phyloP scores from a whole-genome alignment of 1,140 invertebrate genomes.

The Drosophila pruinosa region DNA sequence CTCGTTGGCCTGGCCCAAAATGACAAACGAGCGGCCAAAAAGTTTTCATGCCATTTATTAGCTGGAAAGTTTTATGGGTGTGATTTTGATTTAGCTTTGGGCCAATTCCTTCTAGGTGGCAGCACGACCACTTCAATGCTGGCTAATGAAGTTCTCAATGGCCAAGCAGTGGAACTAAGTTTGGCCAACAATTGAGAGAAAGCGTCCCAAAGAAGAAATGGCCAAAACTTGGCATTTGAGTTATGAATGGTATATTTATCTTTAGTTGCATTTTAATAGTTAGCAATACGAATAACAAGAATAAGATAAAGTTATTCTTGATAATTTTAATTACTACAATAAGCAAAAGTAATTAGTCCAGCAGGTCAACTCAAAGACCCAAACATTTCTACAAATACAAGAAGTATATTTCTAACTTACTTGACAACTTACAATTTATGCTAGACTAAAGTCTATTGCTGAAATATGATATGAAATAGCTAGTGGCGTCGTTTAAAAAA shows the following conservation, averaged over 20 bases:
- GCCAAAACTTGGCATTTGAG: constrained; percentile 24
- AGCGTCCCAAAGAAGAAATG: background rate
- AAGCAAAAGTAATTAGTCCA: constrained; percentile 15
- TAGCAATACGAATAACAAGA: background rate
- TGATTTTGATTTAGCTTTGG: constrained; percentile 68
- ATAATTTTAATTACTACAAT: constrained; percentile 38
- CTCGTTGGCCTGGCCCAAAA: constrained; percentile 35
- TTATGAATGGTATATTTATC: constrained; percentile 41
- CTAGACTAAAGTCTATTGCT: too few relatives aligned
- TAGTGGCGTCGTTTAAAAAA: background rate
- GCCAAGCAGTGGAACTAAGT: constrained; percentile 23
- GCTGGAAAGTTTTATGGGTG: constrained; percentile 62
- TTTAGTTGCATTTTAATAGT: constrained; percentile 31
- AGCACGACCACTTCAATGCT: background rate
- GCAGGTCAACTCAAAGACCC: background rate
- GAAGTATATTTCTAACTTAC: background rate
- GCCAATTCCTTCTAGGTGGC: constrained; percentile 28
- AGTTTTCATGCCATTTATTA: constrained; percentile 70
- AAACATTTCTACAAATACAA: background rate
- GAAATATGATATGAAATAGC: too few relatives aligned
- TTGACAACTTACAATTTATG: background rate
- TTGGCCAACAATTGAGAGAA: constrained; percentile 22
- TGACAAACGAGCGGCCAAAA: constrained; percentile 65
- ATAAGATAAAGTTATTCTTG: constrained; percentile 2
- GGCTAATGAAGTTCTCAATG: constrained; percentile 43